phyloP scores from a whole-genome alignment of 2,113 vertebrate genomes.

The Cariama cristata region DNA sequence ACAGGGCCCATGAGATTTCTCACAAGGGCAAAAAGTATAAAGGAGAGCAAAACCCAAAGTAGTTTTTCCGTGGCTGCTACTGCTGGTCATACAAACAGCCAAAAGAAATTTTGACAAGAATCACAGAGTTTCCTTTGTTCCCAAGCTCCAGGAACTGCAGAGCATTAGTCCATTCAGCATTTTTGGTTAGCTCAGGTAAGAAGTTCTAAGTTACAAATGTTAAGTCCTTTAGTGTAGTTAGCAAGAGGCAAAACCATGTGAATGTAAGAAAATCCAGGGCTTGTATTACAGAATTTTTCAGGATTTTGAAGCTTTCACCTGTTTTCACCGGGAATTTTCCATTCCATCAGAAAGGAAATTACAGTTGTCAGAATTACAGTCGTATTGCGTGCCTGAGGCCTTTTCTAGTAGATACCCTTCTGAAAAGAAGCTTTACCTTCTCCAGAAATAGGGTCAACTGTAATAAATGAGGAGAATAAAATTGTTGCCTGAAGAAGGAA shows the following conservation, averaged over 20 bases:
- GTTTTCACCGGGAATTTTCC: neutral
- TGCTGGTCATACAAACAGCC: neutral
- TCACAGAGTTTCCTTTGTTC: neutral
- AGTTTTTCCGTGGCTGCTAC: neutral
- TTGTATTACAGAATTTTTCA: neutral
- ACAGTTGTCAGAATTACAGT: neutral
- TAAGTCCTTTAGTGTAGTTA: neutral
- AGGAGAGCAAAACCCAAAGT: neutral
- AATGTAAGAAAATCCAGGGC: neutral
- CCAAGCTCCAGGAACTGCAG: neutral
- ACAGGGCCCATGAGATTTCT: neutral
- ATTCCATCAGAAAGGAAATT: neutral
- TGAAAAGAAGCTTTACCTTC: neutral
- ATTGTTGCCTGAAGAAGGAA: neutral
- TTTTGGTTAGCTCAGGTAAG: neutral
- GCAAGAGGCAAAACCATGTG: neutral
- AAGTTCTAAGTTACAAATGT: neutral
- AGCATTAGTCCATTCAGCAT: neutral
- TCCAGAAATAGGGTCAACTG: neutral
- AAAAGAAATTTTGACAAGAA: neutral
- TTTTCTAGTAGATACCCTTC: neutral
- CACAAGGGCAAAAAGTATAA: neutral
- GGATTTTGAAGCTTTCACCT: neutral
- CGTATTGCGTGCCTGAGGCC: neutral
- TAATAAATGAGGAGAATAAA: neutral